A percentile compares a stretch with the other conserved stretches of the same genome.
Evolutionary conservation across 2,888 invertebrate genomes (phyloP).

Genomic region (Spilosoma lubricipeda): DNA sequence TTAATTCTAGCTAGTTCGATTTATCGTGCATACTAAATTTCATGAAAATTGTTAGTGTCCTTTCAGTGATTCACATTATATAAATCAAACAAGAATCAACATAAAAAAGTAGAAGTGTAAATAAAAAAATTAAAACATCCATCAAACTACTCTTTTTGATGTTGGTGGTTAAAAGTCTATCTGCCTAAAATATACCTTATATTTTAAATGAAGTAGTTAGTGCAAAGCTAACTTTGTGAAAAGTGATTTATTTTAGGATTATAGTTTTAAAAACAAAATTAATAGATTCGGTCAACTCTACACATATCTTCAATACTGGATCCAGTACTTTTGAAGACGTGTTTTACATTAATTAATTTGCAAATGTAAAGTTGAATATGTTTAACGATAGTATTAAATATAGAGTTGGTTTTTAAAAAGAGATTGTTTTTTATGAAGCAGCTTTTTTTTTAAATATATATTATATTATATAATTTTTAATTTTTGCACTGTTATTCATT

Average conservation of each 20-base stretch:
- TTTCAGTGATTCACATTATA: too few relatives aligned
- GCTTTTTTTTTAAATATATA: too few relatives aligned
- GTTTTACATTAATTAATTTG: not conserved
- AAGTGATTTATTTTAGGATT: not conserved
- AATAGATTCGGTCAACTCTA: not conserved
- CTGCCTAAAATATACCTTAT: too few relatives aligned
- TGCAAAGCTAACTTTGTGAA: not conserved
- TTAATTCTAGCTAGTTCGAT: too few relatives aligned
- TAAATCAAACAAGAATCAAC: too few relatives aligned
- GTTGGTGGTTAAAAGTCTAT: too few relatives aligned
- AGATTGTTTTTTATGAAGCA: not conserved
- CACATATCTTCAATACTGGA: not conserved
- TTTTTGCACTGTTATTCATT: too few relatives aligned
- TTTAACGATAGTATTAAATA: not conserved
- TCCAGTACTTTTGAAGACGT: not conserved
- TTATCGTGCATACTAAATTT: too few relatives aligned
- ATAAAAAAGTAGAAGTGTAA: too few relatives aligned
- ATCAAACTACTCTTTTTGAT: too few relatives aligned
- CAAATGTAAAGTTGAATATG: not conserved
- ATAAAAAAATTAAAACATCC: not conserved
- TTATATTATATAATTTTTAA: too few relatives aligned
- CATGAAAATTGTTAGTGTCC: too few relatives aligned
- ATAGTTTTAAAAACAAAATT: not conserved
- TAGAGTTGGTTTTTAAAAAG: not conserved
- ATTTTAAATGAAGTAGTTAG: not conserved